Base-by-base conservation (phyloP, 2,888 invertebrate species). In the Pyrocoelia pectoralis region DNA sequence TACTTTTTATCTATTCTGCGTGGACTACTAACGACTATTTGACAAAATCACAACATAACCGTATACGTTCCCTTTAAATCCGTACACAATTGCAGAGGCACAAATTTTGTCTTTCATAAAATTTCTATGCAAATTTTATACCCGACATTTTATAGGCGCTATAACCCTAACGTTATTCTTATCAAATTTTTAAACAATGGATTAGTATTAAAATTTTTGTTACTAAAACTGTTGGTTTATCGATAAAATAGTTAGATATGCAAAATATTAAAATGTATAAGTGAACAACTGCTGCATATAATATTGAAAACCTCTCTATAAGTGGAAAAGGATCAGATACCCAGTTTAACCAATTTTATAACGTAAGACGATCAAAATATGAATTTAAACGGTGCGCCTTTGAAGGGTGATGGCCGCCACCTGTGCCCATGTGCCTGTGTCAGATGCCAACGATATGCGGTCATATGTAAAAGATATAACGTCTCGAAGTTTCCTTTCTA, bases 101-200 rank as follows among this genome's bases (percentile, higher is more conserved):
- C 73, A 75, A 75, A 72, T 73, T 19, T 49, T 49, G 19, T 49
- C 17, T 18, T 65, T 71, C 71, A 68, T 76, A 75, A 76, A 76
- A 76, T 76, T 75, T 76, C 73, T 70, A 75, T 76, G 74, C 71
- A 75, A 75, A 76, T 76, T 70, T 68, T 66, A 69, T 67, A 61
- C 62, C 70, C 41, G 59, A 63, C 63, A 67, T 67, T 75, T 76
- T 74, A 76, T 50, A 50, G 40, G 29, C 14, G 38, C 41, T 40
- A 19, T 49, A 49, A 49, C 13, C 49, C 24, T 50, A 18, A 50
- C 56, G 33, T 29, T 46, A 48, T 56, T 33, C 33, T 56, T 33
- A 46, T 46, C 17, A 40, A 14, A 50, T 29, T 18, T 56, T 43
- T 29, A 14, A 28, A 33, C 49, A 18, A 46, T 17, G 17, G 46